Base-by-base conservation (phyloP, 2,888 invertebrate species). In the Netelia virgata region DNA sequence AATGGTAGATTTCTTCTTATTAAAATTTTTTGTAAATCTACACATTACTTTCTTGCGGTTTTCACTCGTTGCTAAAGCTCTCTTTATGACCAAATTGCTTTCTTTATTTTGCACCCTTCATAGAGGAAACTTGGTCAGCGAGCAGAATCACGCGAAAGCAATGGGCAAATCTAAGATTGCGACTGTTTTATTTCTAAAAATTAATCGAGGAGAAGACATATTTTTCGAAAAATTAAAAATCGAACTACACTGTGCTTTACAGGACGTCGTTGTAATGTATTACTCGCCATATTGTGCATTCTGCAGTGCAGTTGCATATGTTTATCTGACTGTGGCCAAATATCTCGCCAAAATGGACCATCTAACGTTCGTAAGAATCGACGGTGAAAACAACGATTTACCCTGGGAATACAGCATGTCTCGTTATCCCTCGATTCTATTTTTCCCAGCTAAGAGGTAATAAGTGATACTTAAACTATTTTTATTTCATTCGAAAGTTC, bases 321-420 rank as follows among this genome's bases (percentile, higher is more conserved):
- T 96, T 47, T 95, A 96, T 89, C 94, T 97, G 81, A 95, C 95
- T 63, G 95, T 96, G 73, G 96, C 96, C 74, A 95, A 96, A 89
- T 95, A 96, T 92, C 94, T 96, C 86, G 91, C 94, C 83, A 90
- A 94, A 89, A 94, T 95, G 87, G 93, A 94, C 85, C 91, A 93
- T 78, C 87, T 96, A 6, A 90, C 93, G 81, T 96, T 97, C 88
- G 95, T 96, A 23, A 95, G 97, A 18, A 96, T 98, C 53, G 97
- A 98, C 94, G 97, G 97, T 20, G 96, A 97, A 90, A 94, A 95
- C 0, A 98, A 98, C 94, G 97, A 98, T 94, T 94, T 98, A 88
- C 97, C 97, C 0, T 98, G 98, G 98, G 96, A 97, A 92, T 97
- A 96, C 93, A 97, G 97, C 59, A 97, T 97, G 94, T 96, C 96